Evolutionary conservation across 2,113 vertebrate genomes (phyloP), one percentile per base, ranked within the genome.

Genomic region (Sander lucioperca): DNA sequence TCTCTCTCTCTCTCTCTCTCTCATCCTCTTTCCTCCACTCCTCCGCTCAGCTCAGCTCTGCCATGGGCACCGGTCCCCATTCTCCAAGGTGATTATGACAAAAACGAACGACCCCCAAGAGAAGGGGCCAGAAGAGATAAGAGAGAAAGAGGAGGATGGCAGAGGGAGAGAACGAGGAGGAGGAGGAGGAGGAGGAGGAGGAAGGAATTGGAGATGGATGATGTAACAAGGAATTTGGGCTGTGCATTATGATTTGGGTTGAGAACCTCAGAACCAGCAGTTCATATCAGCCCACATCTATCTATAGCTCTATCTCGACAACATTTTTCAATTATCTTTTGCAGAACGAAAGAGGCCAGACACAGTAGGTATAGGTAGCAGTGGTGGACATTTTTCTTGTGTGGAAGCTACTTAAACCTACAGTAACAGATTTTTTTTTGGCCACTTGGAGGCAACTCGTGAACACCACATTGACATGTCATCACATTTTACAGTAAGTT

Each of bases 11-110:
- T 54, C 33, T 33, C 65, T 57, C 68, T 36, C 33, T 65, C 70
- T 89, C 77, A 63, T 88, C 58, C 68, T 81, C 76, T 70, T 68
- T 84, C 59, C 66, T 66, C 63, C 82, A 86, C 70, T 72, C 43
- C 75, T 89, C 76, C 14, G 72, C 91, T 86, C 80, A 67, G 85
- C 89, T 89, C 91, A 89, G 89, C 88, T 90, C 92, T 89, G 90
- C 89, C 90, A 91, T 92, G 91, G 92, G 93, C 92, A 89, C 91
- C 86, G 88, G 91, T 92, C 94, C 91, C 92, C 94, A 94, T 94
- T 94, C 94, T 94, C 93, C 88, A 91, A 93, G 94, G 93, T 93
- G 94, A 95, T 95, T 95, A 94, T 93, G 93, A 94, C 89, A 93
- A 89, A 95, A 94, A 93, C 54, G 84, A 93, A 90, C 87, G 85